These are phyloP conservation scores for Zaprionus africanus DNA, from an alignment of 1,140 invertebrate genomes.

Conservation along the genomic window DNA sequence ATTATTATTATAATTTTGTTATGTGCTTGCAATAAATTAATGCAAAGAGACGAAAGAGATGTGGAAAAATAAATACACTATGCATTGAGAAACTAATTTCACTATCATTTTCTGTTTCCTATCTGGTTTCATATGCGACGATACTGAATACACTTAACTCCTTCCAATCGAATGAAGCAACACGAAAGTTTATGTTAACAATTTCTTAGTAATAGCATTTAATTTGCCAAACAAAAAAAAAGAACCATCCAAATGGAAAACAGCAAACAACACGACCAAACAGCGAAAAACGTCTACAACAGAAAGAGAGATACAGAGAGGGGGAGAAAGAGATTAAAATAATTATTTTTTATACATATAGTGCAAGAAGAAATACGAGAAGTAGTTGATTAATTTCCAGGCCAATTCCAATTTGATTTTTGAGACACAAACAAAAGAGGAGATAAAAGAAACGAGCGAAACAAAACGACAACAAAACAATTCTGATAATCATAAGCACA, in stretches of 20 bases:
- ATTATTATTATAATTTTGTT: slow-evolving; percentile 70
- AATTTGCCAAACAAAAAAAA: slow-evolving; percentile 58
- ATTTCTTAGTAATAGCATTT: slow-evolving; percentile 52
- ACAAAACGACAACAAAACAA: slow-evolving; percentile 48
- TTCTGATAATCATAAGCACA: slow-evolving; percentile 80
- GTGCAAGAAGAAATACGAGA: slow-evolving; percentile 3
- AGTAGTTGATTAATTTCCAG: slow-evolving; percentile 39
- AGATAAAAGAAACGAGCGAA: slow-evolving; percentile 16
- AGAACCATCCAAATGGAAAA: slow-evolving; percentile 68
- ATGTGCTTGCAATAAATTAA: slow-evolving; percentile 78
- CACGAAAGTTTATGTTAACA: slow-evolving; percentile 39
- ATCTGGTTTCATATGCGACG: slow-evolving; percentile 36
- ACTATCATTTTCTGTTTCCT: slow-evolving; percentile 27
- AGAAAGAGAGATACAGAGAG: slow-evolving; percentile 12
- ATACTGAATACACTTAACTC: slow-evolving; percentile 53
- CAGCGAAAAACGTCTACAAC: slow-evolving; percentile 46
- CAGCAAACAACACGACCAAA: slow-evolving; percentile 58
- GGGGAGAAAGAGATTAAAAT: slow-evolving; percentile 32
- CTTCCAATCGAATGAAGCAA: slow-evolving; percentile 58
- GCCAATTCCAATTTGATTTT: slow-evolving; percentile 35
- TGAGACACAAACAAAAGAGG: slow-evolving; percentile 30
- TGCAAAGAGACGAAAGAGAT: slow-evolving; percentile 46
- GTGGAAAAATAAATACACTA: slow-evolving; percentile 70
- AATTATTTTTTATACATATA: slow-evolving; percentile 63
- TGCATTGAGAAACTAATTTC: slow-evolving; percentile 45